Base-by-base conservation (phyloP, 2,797 vertebrate genomes). In the Notamacropus eugenii region DNA sequence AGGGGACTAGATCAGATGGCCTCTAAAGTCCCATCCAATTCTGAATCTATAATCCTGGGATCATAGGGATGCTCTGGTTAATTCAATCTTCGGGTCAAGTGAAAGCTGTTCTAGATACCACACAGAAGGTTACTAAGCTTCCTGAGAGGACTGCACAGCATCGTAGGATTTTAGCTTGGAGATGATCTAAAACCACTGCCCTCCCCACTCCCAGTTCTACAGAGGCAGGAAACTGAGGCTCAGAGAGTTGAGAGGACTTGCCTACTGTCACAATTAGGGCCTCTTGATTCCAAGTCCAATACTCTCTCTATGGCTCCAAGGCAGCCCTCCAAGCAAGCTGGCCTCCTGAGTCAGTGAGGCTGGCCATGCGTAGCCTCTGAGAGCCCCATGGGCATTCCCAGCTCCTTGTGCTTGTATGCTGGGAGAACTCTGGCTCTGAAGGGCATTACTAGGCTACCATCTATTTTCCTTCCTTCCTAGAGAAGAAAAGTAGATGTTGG, bases 341-440 rank as follows among this genome's bases (percentile, higher is more conserved):
- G 40, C 22, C 40, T 50, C 40, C 22, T 1, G 1, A 40, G 62
- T 31, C 11, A 62, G 58, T 11, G 13, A n/a, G 31, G 58, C 8
- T 0, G 1, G 28, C 57, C 28, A 58, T 29, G 27, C 0, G 3
- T 24, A 58, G 58, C 58, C 22, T 57, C 58, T 59, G 58, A 59
- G 3, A 4, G 58, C 58, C 58, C 9, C 31, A 34, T 1, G 31
- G 31, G 31, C 62, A 67, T 22, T 74, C 62, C n/a, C 67, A 10
- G 67, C 6, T n/a, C n/a, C 24, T 4, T 2, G 2, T 0, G 0
- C 1, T 46, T 50, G 56, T 57, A 27, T 5, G 9, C 22, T 50
- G 22, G 74, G 40, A 34, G 74, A 87, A 12, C n/a, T 1, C 40
- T 46, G 74, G 40, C 40, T 87, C 22, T 82, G n/a, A 46, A 24